Conservation (phyloP, 1,140 invertebrate genomes). For the Eupeodes corollae region DNA sequence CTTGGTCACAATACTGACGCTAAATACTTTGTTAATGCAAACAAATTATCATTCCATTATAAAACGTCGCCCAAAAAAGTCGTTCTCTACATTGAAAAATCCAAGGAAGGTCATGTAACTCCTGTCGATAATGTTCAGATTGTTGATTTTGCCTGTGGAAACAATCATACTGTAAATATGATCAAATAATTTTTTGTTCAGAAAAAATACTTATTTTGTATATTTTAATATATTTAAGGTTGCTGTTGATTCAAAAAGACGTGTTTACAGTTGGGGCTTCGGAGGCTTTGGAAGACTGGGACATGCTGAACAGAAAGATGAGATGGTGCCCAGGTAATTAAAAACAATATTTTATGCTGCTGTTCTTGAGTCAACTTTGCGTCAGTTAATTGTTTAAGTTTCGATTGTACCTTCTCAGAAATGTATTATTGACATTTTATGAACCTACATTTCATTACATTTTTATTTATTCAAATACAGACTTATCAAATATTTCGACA, state of each 20-base stretch:
- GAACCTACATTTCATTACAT: too few species aligned
- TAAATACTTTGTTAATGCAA: conserved; percentile 82
- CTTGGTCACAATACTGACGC: conserved; percentile 87
- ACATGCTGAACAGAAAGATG: conserved; percentile 84
- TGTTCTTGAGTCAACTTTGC: too few species aligned
- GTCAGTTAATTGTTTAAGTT: too few species aligned
- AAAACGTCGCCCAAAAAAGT: conserved; percentile 76
- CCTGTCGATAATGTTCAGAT: conserved; percentile 79
- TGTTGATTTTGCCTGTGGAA: conserved; percentile 79
- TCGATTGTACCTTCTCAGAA: too few species aligned
- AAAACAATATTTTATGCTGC: not conserved
- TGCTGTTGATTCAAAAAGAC: conserved; percentile 73
- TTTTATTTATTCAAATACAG: conserved; percentile 24
- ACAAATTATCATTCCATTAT: conserved; percentile 75
- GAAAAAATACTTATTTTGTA: not conserved
- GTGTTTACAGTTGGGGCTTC: conserved; percentile 88
- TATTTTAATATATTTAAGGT: conserved; percentile 54
- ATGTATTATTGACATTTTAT: too few species aligned
- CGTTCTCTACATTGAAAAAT: conserved; percentile 76
- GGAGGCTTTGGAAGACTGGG: conserved; percentile 86
- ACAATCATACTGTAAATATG: conserved; percentile 71
- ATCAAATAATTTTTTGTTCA: too few species aligned
- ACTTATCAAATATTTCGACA: conserved; percentile 79
- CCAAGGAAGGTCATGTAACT: conserved; percentile 72
- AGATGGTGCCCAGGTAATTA: conserved; percentile 63